Evolutionary conservation across 2,797 vertebrate species (phyloP).

Genomic region (Petrocephalus schoutedeni): DNA sequence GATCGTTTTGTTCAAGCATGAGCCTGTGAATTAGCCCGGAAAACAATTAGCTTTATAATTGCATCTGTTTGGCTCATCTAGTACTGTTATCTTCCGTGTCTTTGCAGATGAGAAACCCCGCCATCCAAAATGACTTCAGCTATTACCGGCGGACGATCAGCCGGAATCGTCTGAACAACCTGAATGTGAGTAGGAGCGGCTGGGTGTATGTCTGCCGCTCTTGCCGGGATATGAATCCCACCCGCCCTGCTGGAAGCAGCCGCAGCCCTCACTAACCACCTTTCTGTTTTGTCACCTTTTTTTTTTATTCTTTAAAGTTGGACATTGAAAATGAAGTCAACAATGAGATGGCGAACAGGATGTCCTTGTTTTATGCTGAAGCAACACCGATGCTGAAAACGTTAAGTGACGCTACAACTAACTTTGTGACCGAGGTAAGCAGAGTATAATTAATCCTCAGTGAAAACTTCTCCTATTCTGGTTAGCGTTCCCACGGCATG

Average conservation of each 20-base stretch:
- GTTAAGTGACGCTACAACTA: constrained; percentile 87
- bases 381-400: constrained; percentile 97
- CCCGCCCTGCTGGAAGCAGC: not conserved
- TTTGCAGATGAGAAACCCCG: constrained; percentile 90
- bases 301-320: constrained; percentile 62
- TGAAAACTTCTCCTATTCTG: not conserved
- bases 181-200: constrained; percentile 77
- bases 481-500: not conserved
- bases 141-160: constrained; percentile 95
- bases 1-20: not conserved
- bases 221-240: not conserved
- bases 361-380: constrained; percentile 98
- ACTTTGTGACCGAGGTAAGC: constrained; percentile 88
- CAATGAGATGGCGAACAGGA: constrained; percentile 98
- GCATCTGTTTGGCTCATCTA: not conserved
- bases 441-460: not conserved
- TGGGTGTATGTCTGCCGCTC: not conserved
- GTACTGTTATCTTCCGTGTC: not conserved
- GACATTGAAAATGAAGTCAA: constrained; percentile 96
- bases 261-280: not conserved
- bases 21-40: not conserved
- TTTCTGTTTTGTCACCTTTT: not conserved
- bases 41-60: not conserved
- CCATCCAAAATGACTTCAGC: constrained; percentile 97
- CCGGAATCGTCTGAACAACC: constrained; percentile 93